These are phyloP conservation scores for Sebastes minor DNA, from an alignment of 2,797 vertebrate genomes.

Conservation along the genomic window DNA sequence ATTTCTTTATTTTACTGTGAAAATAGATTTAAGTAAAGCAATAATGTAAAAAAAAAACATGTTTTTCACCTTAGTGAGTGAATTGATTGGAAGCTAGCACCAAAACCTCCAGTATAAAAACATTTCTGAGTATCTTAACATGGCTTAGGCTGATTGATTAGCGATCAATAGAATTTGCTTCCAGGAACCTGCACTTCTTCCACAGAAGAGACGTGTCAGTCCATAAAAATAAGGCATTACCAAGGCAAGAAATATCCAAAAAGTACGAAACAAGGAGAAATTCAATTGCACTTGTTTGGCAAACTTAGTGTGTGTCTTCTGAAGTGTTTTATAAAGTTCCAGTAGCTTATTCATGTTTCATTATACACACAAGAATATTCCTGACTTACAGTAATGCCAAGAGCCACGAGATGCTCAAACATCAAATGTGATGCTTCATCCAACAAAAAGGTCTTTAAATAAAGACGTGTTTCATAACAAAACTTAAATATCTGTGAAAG, in stretches of 20 bases:
- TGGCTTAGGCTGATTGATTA: not conserved
- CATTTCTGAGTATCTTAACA: constrained; percentile 25
- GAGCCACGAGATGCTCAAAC: constrained; percentile 59
- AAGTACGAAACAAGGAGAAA: constrained; percentile 22
- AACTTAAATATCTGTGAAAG: constrained; percentile 62
- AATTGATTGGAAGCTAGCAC: not conserved
- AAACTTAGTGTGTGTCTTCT: constrained; percentile 53
- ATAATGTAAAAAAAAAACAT: not conserved
- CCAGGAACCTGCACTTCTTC: constrained; percentile 27
- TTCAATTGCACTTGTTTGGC: constrained; percentile 63
- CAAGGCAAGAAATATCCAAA: constrained; percentile 20
- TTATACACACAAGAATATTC: constrained; percentile 56
- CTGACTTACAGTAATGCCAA: constrained; percentile 62
- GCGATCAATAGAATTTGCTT: constrained; percentile 2
- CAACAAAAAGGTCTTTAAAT: constrained; percentile 68
- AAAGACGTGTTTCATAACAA: constrained; percentile 66
- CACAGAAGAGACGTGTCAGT: constrained; percentile 7
- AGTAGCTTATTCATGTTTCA: constrained; percentile 75
- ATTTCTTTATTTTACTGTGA: not conserved
- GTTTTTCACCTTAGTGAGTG: not conserved
- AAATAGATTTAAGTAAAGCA: not conserved
- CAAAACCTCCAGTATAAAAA: not conserved
- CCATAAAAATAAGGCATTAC: constrained; percentile 37
- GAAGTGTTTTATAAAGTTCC: constrained; percentile 52
- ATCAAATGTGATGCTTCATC: constrained; percentile 64